Conservation (phyloP, 2,797 vertebrate genomes). For the Pipistrellus pipistrellus region DNA sequence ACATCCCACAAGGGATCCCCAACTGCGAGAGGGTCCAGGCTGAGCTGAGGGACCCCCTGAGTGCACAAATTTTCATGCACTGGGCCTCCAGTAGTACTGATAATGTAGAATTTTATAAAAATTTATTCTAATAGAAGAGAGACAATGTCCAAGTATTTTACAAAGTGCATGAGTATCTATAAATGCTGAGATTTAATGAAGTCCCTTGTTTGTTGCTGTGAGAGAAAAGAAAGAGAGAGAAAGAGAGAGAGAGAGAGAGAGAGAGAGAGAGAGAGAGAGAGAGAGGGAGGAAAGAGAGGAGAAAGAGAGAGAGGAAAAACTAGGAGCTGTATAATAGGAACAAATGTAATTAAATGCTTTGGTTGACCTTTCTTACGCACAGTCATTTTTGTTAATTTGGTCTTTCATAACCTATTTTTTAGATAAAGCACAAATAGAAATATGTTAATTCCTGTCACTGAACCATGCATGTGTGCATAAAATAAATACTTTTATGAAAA, state of each 20-base stretch:
- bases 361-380: background rate
- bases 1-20: no score
- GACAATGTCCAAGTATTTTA: background rate
- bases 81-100: background rate
- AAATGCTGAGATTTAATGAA: background rate
- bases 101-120: background rate
- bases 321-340: background rate
- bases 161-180: background rate
- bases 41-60: no score
- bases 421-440: background rate
- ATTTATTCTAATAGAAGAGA: conserved; percentile 39
- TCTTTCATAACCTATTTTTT: background rate
- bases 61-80: no score
- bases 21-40: no score
- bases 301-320: no score
- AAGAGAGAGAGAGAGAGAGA: no score
- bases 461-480: background rate
- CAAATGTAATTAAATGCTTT: background rate
- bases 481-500: conserved; percentile 37
- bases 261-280: no score
- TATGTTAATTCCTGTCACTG: background rate
- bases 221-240: background rate
- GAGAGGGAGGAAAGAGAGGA: no score
- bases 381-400: background rate
- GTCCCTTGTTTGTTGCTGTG: background rate